Evolutionary conservation across 2,113 vertebrate genomes (phyloP), one percentile per base, ranked within the genome.

Genomic region (Menura novaehollandiae): DNA sequence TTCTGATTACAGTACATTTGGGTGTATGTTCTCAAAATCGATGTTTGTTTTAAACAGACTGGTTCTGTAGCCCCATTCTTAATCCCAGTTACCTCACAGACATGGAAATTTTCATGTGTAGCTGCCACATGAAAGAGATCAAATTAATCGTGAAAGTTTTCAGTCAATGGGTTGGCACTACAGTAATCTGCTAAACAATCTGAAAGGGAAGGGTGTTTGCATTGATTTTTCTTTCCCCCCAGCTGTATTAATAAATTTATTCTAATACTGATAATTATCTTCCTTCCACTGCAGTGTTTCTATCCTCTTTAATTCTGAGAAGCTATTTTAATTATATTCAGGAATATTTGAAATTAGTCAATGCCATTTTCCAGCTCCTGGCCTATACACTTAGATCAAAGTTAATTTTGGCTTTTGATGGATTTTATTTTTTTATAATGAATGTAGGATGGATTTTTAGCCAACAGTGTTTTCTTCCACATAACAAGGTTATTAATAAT

Each of bases 191-290:
- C 33, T 66, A 78, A 64, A 55, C 73, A 94, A 60, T 81, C 71
- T 68, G 86, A 88, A 88, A 91, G 82, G 26, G 90, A 79, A 69
- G 89, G 53, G n/a, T 78, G 37, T 92, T 88, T 77, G 71, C 51
- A 76, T 53, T 75, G 53, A 60, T 80, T 60, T 72, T 47, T 55
- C 43, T 52, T 84, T 66, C 28, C 9, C 37, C 15, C n/a, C 27
- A 69, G n/a, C 86, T 69, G 23, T 67, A 64, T 88, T 80, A 86
- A 88, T 94, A 85, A 85, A 88, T 94, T 76, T 90, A 49, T 92
- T 94, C 76, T 81, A 67, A 91, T 92, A 33, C 33, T n/a, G 43
- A 71, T 92, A 5, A 44, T 88, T 56, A 88, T 75, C 47, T 91
- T 89, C 37, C 39, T 89, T 88, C 68, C 52, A 56, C 47, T 78